phyloP scores from a whole-genome alignment of 2,888 invertebrate species.

The Archaeoteleia sp. region DNA sequence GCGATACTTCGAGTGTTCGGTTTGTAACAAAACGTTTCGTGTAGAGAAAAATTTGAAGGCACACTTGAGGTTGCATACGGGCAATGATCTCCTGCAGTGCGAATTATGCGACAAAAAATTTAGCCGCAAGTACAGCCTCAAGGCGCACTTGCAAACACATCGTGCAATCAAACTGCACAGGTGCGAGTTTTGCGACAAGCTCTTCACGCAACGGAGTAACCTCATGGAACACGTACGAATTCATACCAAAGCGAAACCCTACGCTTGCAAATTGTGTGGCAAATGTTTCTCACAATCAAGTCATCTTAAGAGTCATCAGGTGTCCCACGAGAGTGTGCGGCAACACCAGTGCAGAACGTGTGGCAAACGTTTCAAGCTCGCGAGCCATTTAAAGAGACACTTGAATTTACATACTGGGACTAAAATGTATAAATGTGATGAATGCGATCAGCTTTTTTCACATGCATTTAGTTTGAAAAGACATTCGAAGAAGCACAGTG shows the following conservation, averaged over 20 bases:
- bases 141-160: constrained; percentile 70
- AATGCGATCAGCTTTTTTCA: constrained; percentile 76
- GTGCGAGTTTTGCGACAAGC: constrained; percentile 70
- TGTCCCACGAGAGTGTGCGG: constrained; percentile 64
- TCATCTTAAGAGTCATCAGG: constrained; percentile 70
- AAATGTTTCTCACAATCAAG: constrained; percentile 71
- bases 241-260: constrained; percentile 71
- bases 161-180: constrained; percentile 64
- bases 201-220: constrained; percentile 69
- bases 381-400: constrained; percentile 71
- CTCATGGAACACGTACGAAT: constrained; percentile 70
- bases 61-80: constrained; percentile 68
- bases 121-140: constrained; percentile 68
- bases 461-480: constrained; percentile 76
- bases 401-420: constrained; percentile 65
- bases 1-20: constrained; percentile 62
- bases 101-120: constrained; percentile 73
- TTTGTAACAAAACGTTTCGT: constrained; percentile 66
- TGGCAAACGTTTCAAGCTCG: constrained; percentile 70
- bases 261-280: constrained; percentile 66
- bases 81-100: constrained; percentile 67
- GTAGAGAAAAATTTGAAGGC: constrained; percentile 66
- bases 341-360: constrained; percentile 70
- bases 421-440: constrained; percentile 71
- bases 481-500: constrained; percentile 76